Base-by-base conservation (phyloP, 1,140 invertebrate genomes). In the Drosophila azteca region DNA sequence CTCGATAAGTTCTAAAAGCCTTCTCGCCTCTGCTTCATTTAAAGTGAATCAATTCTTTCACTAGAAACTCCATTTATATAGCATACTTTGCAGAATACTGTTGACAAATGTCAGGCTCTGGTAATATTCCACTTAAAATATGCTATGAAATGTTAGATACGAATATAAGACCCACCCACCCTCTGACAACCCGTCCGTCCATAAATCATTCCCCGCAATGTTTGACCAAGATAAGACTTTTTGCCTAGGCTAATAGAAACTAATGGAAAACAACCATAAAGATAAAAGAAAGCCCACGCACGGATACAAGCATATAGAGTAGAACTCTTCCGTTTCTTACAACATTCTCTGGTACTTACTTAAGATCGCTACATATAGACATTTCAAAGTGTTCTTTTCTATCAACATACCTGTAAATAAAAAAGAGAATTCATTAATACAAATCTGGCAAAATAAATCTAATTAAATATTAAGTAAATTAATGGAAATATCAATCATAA, bases 331-430 rank as follows among this genome's bases (percentile, higher is more conserved):
- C 29, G 29, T 26, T 6, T 52, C 1, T 49, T 11, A 26, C n/a
- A 43, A 2, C 26, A 15, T 43, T 29, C 24, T 63, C 11, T 1
- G 2, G 53, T 67, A 67, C 64, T 67, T 50, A 67, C 64, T 45
- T 43, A 2, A 61, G 2, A 50, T 20, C 15, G 17, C 22, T 15
- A 8, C 11, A 57, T 7, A 48, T 29, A 6, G 7, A 11, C 7
- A 24, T 24, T 6, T 39, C 13, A 20, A n/a, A 31, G 15, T 41
- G 29, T 3, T 22, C 7, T 20, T 20, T 35, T 22, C 5, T 29
- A 17, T 48, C 31, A 35, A 77, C 75, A 78, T 83, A 83, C 69
- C 79, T 82, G 75, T 13, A 80, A 80, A 13, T 57, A 77, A 67
- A 78, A 43, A 20, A 79, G 20, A 72, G 46, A 61, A 64, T 11